phyloP scores from a whole-genome alignment of 2,888 invertebrate species.

The Diarsia mendica region DNA sequence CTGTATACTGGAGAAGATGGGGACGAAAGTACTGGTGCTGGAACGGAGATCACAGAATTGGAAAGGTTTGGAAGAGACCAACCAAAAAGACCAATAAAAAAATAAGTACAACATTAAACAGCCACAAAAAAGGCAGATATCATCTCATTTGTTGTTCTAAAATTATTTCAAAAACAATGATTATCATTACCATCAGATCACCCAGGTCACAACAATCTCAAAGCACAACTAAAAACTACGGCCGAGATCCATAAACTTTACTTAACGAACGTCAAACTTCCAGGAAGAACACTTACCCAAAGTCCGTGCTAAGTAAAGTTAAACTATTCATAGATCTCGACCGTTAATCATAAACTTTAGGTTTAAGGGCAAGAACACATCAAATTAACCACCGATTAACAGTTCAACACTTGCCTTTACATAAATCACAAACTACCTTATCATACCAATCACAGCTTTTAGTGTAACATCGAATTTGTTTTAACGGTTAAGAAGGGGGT shows the following conservation, averaged over 20 bases:
- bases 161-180: too few relatives aligned
- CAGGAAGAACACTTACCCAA: neutral
- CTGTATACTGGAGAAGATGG: too few relatives aligned
- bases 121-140: too few relatives aligned
- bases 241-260: neutral
- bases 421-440: constrained; percentile 23
- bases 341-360: constrained; percentile 5
- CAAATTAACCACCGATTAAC: constrained; percentile 6
- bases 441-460: constrained; percentile 55
- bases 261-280: neutral
- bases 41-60: too few relatives aligned
- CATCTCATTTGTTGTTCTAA: too few relatives aligned
- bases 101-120: too few relatives aligned
- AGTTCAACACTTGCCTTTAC: neutral
- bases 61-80: too few relatives aligned
- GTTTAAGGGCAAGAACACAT: constrained; percentile 2
- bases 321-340: neutral
- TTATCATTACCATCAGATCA: too few relatives aligned
- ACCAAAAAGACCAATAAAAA: too few relatives aligned
- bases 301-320: neutral
- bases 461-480: constrained; percentile 64
- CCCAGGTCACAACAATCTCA: too few relatives aligned
- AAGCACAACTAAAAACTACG: neutral
- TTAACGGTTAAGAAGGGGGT: constrained; percentile 57
- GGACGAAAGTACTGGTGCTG: too few relatives aligned